These are phyloP conservation scores for Leptothorax acervorum DNA, from an alignment of 2,888 invertebrate species.

Conservation along the genomic window DNA sequence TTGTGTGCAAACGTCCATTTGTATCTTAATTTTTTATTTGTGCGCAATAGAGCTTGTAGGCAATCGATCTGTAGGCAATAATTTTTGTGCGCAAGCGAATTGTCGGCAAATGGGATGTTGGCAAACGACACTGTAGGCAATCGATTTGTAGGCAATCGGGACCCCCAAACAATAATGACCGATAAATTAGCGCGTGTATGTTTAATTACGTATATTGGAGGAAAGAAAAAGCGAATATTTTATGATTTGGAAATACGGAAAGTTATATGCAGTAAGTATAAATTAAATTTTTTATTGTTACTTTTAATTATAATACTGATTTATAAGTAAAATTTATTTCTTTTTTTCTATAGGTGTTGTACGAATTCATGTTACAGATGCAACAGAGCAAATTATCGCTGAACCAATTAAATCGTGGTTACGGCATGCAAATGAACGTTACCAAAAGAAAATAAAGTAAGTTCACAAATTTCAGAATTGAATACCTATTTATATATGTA, in stretches of 20 bases:
- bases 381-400: not conserved
- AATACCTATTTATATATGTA: too few species aligned
- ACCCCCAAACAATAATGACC: too few species aligned
- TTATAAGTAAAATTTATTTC: not conserved
- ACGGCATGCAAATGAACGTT: conserved; percentile 3
- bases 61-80: too few species aligned
- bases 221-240: conserved; percentile 9
- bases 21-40: too few species aligned
- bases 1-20: too few species aligned
- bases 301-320: conserved; percentile 8
- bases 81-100: too few species aligned
- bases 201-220: too few species aligned
- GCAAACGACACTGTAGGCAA: too few species aligned
- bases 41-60: too few species aligned
- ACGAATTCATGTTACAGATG: not conserved
- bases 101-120: too few species aligned
- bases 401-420: conserved; percentile 3
- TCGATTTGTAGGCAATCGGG: too few species aligned
- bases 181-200: too few species aligned
- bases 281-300: not conserved
- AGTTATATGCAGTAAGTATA: conserved; percentile 10
- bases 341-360: not conserved
- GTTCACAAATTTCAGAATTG: not conserved
- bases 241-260: not conserved
- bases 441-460: not conserved